Evolutionary conservation across 2,888 invertebrate species (phyloP).

Genomic region (Agrotis segetum): DNA sequence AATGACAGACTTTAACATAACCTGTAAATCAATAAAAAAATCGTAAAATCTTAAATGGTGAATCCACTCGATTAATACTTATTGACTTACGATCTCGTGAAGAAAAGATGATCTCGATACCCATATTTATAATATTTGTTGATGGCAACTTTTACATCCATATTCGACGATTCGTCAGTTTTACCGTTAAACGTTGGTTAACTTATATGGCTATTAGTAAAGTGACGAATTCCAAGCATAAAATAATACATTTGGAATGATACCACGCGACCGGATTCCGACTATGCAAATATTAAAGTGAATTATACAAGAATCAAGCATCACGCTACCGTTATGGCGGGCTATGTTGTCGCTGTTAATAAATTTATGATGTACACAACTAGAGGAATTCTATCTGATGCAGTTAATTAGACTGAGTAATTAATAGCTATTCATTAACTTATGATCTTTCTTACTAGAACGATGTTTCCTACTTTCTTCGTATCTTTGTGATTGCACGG

Average conservation of each 20-base stretch:
- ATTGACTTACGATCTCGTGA: slow-evolving; percentile 1
- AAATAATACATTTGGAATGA: slow-evolving; percentile 48
- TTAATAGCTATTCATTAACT: slow-evolving; percentile 7
- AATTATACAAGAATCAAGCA: slow-evolving; percentile 55
- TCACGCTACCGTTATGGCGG: slow-evolving; percentile 65
- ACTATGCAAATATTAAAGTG: slow-evolving; percentile 61
- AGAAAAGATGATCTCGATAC: background rate
- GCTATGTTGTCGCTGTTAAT: slow-evolving; percentile 28
- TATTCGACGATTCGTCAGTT: background rate
- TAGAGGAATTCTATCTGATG: slow-evolving; percentile 35
- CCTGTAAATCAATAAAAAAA: slow-evolving; percentile 31
- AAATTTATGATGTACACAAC: slow-evolving; percentile 53
- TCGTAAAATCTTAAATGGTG: slow-evolving; percentile 29
- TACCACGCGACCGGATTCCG: slow-evolving; percentile 56
- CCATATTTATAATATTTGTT: background rate
- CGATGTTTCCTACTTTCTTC: too few relatives aligned
- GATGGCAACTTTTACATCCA: background rate
- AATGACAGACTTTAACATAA: slow-evolving; percentile 8
- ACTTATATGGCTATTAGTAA: slow-evolving; percentile 8
- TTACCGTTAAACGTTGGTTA: background rate
- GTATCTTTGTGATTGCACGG: too few relatives aligned
- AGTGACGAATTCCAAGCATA: slow-evolving; percentile 44
- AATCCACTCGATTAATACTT: background rate
- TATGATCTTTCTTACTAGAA: background rate
- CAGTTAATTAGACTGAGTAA: slow-evolving; percentile 33